Evolutionary conservation across 2,888 invertebrate species (phyloP).

Genomic region (Aporophyla lueneburgensis): DNA sequence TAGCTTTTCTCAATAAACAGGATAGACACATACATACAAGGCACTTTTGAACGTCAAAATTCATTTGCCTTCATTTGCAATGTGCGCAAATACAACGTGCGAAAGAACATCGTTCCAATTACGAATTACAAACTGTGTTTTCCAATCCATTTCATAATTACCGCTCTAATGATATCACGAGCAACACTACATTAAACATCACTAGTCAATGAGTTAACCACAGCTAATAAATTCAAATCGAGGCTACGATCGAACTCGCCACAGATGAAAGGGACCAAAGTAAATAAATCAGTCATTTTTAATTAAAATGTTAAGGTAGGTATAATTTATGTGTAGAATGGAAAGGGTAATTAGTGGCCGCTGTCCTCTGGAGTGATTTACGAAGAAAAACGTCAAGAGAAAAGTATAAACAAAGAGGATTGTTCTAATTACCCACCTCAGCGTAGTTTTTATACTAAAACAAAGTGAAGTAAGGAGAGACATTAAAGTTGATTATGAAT

Average conservation of each 20-base stretch:
- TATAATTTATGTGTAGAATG: slow-evolving; percentile 68
- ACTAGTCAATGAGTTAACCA: slow-evolving; percentile 5
- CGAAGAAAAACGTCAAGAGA: slow-evolving; percentile 50
- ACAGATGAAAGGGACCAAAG: slow-evolving; percentile 52
- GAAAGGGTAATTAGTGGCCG: slow-evolving; percentile 67
- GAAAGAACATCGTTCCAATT: no score
- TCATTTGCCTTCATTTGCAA: no score
- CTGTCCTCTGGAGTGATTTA: slow-evolving; percentile 53
- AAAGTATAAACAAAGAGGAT: slow-evolving; percentile 51
- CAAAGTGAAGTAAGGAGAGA: slow-evolving; percentile 14
- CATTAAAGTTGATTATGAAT: slow-evolving; percentile 46
- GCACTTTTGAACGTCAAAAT: no score
- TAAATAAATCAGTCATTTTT: slow-evolving; percentile 77
- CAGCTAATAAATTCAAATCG: slow-evolving; percentile 15
- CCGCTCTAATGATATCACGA: neutral
- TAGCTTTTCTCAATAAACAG: no score
- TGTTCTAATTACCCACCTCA: slow-evolving; percentile 50
- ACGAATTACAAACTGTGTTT: neutral
- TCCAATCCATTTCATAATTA: slow-evolving; percentile 14
- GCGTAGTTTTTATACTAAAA: slow-evolving; percentile 42
- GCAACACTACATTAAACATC: neutral
- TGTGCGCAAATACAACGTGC: no score
- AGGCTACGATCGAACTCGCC: neutral
- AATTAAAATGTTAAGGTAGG: slow-evolving; percentile 71
- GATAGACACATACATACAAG: no score